Evolutionary conservation across 2,888 invertebrate genomes (phyloP).

Genomic region (Drosophila hamatofila): DNA sequence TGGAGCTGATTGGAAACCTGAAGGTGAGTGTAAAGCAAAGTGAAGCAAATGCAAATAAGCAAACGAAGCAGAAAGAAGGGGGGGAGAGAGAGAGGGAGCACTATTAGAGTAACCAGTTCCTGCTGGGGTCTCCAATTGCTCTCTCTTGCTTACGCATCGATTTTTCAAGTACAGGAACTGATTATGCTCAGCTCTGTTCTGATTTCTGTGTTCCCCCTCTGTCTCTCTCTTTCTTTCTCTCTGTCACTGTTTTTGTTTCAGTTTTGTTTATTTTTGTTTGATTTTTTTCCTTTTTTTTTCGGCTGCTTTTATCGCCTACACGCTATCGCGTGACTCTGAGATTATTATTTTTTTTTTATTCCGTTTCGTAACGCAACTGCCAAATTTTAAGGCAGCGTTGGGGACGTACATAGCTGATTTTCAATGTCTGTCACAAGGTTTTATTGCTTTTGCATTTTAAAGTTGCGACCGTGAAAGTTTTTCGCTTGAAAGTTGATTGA

Average conservation of each 20-base stretch:
- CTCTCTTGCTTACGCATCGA: conserved; percentile 50
- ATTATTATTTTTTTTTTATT: conserved; percentile 24
- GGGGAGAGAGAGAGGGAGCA: background rate
- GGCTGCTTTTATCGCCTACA: conserved; percentile 25
- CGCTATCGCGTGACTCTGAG: conserved; percentile 50
- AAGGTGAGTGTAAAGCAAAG: conserved; percentile 86
- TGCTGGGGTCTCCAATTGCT: background rate
- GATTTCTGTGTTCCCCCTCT: conserved; percentile 19
- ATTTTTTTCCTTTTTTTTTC: background rate
- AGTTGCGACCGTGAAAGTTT: conserved; percentile 31
- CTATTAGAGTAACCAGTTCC: conserved; percentile 21
- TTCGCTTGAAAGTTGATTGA: background rate
- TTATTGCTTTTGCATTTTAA: conserved; percentile 25
- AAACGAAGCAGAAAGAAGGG: background rate
- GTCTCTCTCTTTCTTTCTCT: background rate
- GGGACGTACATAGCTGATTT: background rate
- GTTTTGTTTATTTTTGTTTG: conserved; percentile 1
- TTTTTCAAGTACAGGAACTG: conserved; percentile 50
- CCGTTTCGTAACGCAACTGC: conserved; percentile 18
- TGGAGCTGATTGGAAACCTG: conserved; percentile 90
- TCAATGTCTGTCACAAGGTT: conserved; percentile 45
- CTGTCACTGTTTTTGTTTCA: background rate
- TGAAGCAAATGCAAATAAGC: background rate
- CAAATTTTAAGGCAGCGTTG: background rate
- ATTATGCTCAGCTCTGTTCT: conserved; percentile 19